Base-by-base conservation (phyloP, 1,140 invertebrate genomes). In the Drosophila virilis region DNA sequence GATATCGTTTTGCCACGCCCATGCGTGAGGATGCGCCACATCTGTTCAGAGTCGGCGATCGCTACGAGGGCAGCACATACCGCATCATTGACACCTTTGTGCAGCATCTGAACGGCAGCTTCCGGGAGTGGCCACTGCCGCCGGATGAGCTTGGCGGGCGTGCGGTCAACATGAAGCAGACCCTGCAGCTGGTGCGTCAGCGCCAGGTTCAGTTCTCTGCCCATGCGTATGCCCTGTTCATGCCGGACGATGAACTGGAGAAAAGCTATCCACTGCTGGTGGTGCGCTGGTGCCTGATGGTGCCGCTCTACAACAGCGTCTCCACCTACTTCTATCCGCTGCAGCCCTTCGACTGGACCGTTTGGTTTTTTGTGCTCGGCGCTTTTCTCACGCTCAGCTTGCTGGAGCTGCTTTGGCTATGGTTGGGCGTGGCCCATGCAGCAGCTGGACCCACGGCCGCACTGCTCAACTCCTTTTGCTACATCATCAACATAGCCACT, bases 281-380 rank as follows among this genome's bases (percentile, higher is more conserved):
- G 42, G 90, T 91, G 28, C 73, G 78, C 32, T 91, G 90, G 90
- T 91, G 90, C 38, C 52, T 91, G 0, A 91, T 91, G 78, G 91
- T 92, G 15, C 88, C 91, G 0, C 48, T 91, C 0, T 81, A 75
- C 55, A 85, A 89, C 22, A 80, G 72, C 28, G 78, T 86, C 0
- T 91, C 83, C 13, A 89, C 90, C 0, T 85, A 80, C 45, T 60
- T 85, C 10, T 91, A 91, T 37, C 73, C 79, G 0, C 17, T 91
- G 13, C 81, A 82, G 28, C 89, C 89, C 0, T 91, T 91, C 22
- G 66, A 74, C 38, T 74, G 58, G 50, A 61, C 35, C 1, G 90
- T 91, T 8, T 91, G 89, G 89, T 79, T 75, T 46, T 81, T 78
- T 15, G 78, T 76, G 6, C 9, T 80, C 13, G 77, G 67, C 50